Percentiles rank a stretch among this genome's conserved stretches.
Conservation (phyloP, 2,797 vertebrate species). For the Protonibea diacanthus region DNA sequence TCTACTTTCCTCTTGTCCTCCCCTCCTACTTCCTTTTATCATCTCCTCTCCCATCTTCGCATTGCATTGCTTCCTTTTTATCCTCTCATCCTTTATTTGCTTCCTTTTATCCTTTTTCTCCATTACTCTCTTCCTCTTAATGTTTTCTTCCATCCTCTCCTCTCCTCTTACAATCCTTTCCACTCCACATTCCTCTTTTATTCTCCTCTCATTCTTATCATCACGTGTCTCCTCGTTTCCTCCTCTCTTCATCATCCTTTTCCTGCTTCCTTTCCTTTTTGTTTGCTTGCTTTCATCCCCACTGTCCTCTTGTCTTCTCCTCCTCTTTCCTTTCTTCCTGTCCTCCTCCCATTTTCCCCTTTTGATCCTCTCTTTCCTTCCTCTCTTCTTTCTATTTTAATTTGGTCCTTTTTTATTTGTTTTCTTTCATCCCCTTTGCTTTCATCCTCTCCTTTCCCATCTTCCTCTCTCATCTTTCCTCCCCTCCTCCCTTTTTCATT, state of each 20-base stretch:
- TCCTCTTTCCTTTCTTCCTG: not conserved
- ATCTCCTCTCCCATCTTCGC: too few relatives aligned
- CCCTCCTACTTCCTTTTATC: too few relatives aligned
- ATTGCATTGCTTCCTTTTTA: not conserved
- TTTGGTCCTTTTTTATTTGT: too few relatives aligned
- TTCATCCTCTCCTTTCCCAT: not conserved
- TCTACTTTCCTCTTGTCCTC: too few relatives aligned
- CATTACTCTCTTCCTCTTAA: too few relatives aligned
- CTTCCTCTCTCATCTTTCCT: not conserved
- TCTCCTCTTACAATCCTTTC: not conserved
- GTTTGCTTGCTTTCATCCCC: too few relatives aligned
- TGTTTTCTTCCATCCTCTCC: too few relatives aligned
- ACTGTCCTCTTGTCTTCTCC: too few relatives aligned
- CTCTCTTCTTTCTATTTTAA: too few relatives aligned
- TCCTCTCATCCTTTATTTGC: not conserved
- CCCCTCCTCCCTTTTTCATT: not conserved
- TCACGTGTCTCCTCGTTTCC: too few relatives aligned
- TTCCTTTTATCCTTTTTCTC: not conserved
- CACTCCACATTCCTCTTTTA: not conserved
- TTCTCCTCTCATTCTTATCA: not conserved
- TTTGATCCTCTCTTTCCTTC: too few relatives aligned
- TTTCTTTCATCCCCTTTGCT: not conserved
- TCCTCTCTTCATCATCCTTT: not conserved
- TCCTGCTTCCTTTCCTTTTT: too few relatives aligned
- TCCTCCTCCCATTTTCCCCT: not conserved